Conservation (phyloP, 1,140 invertebrate genomes). For the Contarinia nasturtii region DNA sequence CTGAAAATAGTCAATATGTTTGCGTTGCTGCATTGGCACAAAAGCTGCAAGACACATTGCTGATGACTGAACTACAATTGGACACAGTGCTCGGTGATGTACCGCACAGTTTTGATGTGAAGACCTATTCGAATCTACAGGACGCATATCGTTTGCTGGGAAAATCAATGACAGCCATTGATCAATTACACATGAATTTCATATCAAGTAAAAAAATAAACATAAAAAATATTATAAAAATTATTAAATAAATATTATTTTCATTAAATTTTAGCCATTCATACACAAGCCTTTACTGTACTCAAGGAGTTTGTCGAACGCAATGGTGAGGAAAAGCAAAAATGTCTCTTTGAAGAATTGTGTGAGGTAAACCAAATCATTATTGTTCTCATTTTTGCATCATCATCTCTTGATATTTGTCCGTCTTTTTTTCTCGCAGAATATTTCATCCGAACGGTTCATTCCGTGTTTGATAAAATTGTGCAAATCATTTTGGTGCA, state of each 20-base stretch:
- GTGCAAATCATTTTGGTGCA: slow-evolving; percentile 65
- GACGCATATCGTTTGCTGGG: slow-evolving; percentile 68
- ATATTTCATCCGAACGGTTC: slow-evolving; percentile 54
- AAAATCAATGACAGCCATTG: slow-evolving; percentile 78
- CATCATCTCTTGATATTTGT: slow-evolving; percentile 4
- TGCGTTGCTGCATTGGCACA: slow-evolving; percentile 70
- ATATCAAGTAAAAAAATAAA: background rate
- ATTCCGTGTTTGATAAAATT: slow-evolving; percentile 62
- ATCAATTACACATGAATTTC: slow-evolving; percentile 49
- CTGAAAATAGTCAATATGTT: slow-evolving; percentile 60
- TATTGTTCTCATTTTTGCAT: slow-evolving; percentile 2
- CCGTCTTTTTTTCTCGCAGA: slow-evolving; percentile 6
- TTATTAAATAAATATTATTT: no score
- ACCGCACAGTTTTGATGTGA: slow-evolving; percentile 46
- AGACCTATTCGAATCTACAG: slow-evolving; percentile 59
- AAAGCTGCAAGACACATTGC: slow-evolving; percentile 79
- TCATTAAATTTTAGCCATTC: slow-evolving; percentile 79
- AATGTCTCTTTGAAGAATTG: slow-evolving; percentile 58
- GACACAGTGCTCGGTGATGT: slow-evolving; percentile 71
- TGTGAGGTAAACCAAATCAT: slow-evolving; percentile 35
- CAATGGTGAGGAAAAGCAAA: slow-evolving; percentile 37
- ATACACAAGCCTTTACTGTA: slow-evolving; percentile 66
- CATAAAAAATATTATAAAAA: background rate
- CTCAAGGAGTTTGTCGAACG: slow-evolving; percentile 52
- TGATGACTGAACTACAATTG: slow-evolving; percentile 78